A percentile compares a stretch with the other conserved stretches of the same genome.
These are phyloP conservation scores for Nomada flava DNA, from an alignment of 2,888 invertebrate species.

Conservation along the genomic window DNA sequence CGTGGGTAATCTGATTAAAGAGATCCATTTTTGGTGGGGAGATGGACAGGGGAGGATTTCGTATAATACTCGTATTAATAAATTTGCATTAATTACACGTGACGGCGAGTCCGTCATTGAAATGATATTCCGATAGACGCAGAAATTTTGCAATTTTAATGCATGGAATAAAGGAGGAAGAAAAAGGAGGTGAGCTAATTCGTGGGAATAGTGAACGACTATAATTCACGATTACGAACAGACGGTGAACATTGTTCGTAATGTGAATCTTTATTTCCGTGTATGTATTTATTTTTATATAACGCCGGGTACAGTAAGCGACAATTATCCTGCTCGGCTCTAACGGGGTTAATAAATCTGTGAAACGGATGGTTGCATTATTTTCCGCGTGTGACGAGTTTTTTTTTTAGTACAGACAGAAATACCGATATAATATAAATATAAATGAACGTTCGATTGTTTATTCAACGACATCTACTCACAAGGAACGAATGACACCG, in stretches of 20 bases:
- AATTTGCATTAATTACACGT: conserved; percentile 46
- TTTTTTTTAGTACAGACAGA: background rate
- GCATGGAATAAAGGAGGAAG: background rate
- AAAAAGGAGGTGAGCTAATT: conserved; percentile 7
- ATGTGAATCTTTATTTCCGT: conserved; percentile 16
- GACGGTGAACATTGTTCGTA: background rate
- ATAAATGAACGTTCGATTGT: conserved; percentile 3
- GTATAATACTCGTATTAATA: conserved; percentile 49
- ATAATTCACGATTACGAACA: conserved; percentile 4
- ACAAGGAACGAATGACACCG: conserved; percentile 29
- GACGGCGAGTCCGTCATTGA: conserved; percentile 1
- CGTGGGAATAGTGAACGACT: background rate
- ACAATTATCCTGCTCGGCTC: conserved; percentile 1
- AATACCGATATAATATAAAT: background rate
- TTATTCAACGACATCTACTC: conserved; percentile 30
- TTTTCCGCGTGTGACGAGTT: background rate
- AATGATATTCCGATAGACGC: conserved; percentile 18
- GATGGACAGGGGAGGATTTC: background rate
- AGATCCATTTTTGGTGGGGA: background rate
- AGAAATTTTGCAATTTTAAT: background rate
- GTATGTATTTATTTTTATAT: conserved; percentile 6
- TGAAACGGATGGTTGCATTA: background rate
- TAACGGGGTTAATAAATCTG: conserved; percentile 2
- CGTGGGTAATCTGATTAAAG: conserved; percentile 38
- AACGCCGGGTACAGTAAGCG: conserved; percentile 1